These are phyloP conservation scores for Gymnocypris eckloni DNA, from an alignment of 2,797 vertebrate genomes.

Conservation along the genomic window DNA sequence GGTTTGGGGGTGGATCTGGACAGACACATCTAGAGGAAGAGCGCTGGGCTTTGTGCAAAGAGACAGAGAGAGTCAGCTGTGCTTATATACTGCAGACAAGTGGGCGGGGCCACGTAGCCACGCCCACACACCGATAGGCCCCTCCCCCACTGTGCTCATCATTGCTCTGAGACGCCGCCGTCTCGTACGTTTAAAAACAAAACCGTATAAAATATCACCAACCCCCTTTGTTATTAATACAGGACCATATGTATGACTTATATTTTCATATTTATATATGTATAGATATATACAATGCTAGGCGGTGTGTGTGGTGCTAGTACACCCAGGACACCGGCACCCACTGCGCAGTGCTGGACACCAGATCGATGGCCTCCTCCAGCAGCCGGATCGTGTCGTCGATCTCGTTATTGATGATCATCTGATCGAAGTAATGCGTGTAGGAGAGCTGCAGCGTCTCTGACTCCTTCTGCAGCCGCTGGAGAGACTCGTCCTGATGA, in stretches of 20 bases:
- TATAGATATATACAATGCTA: constrained; percentile 91
- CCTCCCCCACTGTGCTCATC: constrained; percentile 57
- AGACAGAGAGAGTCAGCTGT: constrained; percentile 39
- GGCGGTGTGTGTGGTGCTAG: constrained; percentile 84
- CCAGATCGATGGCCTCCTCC: constrained; percentile 95
- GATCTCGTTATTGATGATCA: constrained; percentile 99
- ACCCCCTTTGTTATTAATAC: constrained; percentile 92
- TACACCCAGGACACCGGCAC: constrained; percentile 99
- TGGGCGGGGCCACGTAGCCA: constrained; percentile 36
- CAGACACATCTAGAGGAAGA: constrained; percentile 72
- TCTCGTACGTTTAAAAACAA: constrained; percentile 93
- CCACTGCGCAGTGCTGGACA: constrained; percentile 96
- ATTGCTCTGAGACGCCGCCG: constrained; percentile 88
- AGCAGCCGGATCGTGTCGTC: constrained; percentile 97
- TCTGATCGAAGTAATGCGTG: constrained; percentile 97
- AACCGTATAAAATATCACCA: constrained; percentile 83
- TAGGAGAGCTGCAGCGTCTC: constrained; percentile 98
- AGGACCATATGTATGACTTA: constrained; percentile 89
- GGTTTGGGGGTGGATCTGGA: constrained; percentile 62
- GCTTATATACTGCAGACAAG: constrained; percentile 53
- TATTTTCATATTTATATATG: constrained; percentile 79
- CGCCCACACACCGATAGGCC: neutral
- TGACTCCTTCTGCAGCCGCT: constrained; percentile 97
- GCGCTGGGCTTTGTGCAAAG: constrained; percentile 80
- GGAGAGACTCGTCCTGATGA: constrained; percentile 93